Evolutionary conservation across 2,113 vertebrate genomes (phyloP).

Genomic region (Aspidoscelis tigris): DNA sequence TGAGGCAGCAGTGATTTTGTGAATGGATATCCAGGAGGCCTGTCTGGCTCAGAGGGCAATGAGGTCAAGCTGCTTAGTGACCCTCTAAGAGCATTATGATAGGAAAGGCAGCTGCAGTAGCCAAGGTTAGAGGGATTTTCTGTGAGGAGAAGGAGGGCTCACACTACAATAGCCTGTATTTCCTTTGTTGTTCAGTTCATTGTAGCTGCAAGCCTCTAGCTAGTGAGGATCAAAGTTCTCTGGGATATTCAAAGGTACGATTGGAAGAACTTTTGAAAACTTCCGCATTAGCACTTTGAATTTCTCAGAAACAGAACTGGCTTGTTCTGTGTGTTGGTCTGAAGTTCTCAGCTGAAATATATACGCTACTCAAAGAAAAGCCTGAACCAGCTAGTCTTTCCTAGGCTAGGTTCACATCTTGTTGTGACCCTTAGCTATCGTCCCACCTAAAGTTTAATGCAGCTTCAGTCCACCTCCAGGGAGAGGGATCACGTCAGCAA

Average conservation of each 20-base stretch:
- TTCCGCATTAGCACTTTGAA: background rate
- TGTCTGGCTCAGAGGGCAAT: constrained; percentile 6
- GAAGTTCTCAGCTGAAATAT: background rate
- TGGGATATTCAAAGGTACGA: background rate
- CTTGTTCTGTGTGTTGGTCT: background rate
- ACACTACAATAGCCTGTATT: background rate
- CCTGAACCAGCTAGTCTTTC: no score
- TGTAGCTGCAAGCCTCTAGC: background rate
- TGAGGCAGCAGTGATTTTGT: constrained; percentile 14
- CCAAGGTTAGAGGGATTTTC: constrained; percentile 27
- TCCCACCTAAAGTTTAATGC: no score
- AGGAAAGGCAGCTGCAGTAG: constrained; percentile 16
- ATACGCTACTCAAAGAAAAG: background rate
- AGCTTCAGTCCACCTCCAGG: no score
- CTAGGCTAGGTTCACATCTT: no score
- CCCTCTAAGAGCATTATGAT: constrained; percentile 17
- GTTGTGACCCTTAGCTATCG: no score
- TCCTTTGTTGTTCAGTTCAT: background rate
- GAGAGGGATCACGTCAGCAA: no score
- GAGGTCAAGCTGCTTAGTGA: background rate
- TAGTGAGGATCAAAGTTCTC: background rate
- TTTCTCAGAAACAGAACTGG: background rate
- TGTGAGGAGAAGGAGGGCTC: background rate
- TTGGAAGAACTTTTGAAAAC: background rate
- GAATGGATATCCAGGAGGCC: constrained; percentile 1